Conservation (phyloP, 2,113 vertebrate genomes). For the Naja naja region DNA sequence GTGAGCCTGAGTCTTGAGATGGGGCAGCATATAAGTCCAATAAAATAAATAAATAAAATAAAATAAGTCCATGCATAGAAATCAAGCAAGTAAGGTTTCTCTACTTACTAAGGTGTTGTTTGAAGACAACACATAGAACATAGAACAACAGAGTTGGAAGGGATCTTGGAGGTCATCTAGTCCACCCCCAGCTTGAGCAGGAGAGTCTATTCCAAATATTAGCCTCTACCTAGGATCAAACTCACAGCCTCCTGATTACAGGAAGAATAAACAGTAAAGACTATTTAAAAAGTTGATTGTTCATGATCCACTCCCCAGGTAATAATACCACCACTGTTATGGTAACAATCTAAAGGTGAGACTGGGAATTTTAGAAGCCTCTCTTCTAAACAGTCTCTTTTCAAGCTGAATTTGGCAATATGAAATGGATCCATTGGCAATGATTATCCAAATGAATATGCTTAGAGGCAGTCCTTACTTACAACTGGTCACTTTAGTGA, state of each 20-base stretch:
- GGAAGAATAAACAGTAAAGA: neutral
- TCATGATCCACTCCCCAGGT: neutral
- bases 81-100: neutral
- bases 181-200: too few species aligned
- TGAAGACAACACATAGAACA: neutral
- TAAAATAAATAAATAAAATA: too few species aligned
- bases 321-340: neutral
- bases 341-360: neutral
- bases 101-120: neutral
- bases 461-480: too few species aligned
- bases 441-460: neutral
- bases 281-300: neutral
- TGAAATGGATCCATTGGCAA: neutral
- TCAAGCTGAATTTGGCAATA: neutral
- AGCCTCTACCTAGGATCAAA: too few species aligned
- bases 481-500: neutral
- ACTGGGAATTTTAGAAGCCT: neutral
- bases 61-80: neutral
- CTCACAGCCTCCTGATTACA: neutral
- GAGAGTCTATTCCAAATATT: too few species aligned
- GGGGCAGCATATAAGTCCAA: too few species aligned
- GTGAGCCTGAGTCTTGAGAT: too few species aligned
- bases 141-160: too few species aligned
- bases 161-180: too few species aligned
- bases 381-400: neutral